A percentile compares a stretch with the other conserved stretches of the same genome.
Evolutionary conservation across 2,797 vertebrate genomes (phyloP).

Genomic region (Pachyuromys duprasi): DNA sequence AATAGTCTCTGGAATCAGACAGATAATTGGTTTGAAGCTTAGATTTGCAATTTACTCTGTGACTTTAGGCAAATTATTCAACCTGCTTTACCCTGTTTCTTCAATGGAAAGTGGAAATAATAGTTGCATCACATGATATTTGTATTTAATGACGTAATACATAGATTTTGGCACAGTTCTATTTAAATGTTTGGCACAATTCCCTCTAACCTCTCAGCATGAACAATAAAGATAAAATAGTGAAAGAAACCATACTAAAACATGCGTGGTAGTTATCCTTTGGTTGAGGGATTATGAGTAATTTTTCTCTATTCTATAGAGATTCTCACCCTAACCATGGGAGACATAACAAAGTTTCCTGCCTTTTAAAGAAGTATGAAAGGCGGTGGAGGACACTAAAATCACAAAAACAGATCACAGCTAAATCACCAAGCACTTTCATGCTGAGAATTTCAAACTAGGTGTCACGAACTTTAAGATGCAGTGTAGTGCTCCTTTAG

Average conservation of each 20-base stretch:
- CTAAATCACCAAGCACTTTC: not conserved
- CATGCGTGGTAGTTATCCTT: constrained; percentile 34
- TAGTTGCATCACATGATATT: constrained; percentile 20
- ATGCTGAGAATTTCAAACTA: constrained; percentile 39
- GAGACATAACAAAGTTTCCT: constrained; percentile 33
- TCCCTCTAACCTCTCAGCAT: not conserved
- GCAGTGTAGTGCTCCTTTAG: not conserved
- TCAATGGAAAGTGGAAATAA: constrained; percentile 52
- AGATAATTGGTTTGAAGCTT: not conserved
- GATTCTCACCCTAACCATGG: constrained; percentile 36
- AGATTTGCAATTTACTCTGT: constrained; percentile 29
- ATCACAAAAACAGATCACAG: constrained; percentile 32
- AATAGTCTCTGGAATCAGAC: constrained; percentile 45
- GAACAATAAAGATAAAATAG: constrained; percentile 23
- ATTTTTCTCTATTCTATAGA: not conserved
- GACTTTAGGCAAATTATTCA: constrained; percentile 49
- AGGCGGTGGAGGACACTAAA: not conserved
- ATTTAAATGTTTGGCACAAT: constrained; percentile 22
- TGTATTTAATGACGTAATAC: constrained; percentile 49
- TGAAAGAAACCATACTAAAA: constrained; percentile 37
- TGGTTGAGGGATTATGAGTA: not conserved
- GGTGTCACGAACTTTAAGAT: constrained; percentile 14
- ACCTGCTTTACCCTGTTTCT: constrained; percentile 33
- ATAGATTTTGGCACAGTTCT: constrained; percentile 21
- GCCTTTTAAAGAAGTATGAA: constrained; percentile 27